Evolutionary conservation across 2,113 vertebrate genomes (phyloP).

Genomic region (Crotophaga sulcirostris): DNA sequence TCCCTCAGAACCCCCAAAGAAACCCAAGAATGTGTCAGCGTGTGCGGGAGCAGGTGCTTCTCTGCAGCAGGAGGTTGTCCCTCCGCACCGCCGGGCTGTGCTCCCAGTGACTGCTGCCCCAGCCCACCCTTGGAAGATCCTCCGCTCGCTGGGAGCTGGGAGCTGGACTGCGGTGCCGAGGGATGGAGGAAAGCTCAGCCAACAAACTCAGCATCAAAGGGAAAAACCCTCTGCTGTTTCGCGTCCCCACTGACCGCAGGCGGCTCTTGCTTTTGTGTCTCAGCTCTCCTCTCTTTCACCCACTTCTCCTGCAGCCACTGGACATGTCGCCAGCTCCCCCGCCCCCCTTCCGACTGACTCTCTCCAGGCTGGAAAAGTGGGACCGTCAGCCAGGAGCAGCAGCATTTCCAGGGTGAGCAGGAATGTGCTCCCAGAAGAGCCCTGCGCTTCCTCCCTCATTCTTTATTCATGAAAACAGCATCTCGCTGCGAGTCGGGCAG

Average conservation of each 20-base stretch:
- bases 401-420: constrained; percentile 47
- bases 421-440: constrained; percentile 53
- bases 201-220: neutral
- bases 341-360: no score
- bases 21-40: constrained; percentile 77
- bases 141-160: neutral
- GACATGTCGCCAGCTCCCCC: neutral
- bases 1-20: neutral
- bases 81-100: accelerated
- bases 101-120: neutral
- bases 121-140: neutral
- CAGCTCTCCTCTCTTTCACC: neutral
- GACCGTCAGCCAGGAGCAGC: neutral
- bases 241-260: neutral
- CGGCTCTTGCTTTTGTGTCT: neutral
- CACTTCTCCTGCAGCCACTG: neutral
- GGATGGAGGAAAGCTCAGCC: neutral
- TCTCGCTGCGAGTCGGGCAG: neutral
- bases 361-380: neutral
- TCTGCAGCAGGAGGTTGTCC: constrained; percentile 60
- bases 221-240: neutral
- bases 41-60: constrained; percentile 76
- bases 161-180: neutral
- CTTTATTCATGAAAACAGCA: constrained; percentile 59
- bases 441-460: constrained; percentile 49